Evolutionary conservation across 2,888 invertebrate genomes (phyloP).

Genomic region (Pristionchus maxplancki): DNA sequence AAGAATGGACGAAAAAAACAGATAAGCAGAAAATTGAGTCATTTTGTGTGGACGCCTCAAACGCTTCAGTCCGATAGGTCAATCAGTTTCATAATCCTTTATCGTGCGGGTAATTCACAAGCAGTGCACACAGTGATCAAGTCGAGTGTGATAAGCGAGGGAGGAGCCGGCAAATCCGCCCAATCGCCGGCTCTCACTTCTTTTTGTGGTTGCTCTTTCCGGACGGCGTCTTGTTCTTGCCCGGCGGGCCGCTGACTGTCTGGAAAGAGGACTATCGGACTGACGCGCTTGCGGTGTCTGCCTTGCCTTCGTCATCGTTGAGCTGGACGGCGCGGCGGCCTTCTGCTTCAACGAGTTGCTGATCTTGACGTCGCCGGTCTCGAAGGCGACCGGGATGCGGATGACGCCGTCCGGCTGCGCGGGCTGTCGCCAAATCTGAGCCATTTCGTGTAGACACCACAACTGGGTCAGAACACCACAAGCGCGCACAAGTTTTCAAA

Average conservation of each 20-base stretch:
- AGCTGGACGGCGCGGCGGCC: neutral
- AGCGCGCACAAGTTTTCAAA: too few species aligned
- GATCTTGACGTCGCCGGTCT: neutral
- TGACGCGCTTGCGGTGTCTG: too few species aligned
- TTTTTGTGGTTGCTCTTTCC: too few species aligned
- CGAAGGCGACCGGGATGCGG: constrained; percentile 15
- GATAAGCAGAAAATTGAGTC: too few species aligned
- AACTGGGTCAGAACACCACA: too few species aligned
- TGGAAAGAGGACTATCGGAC: too few species aligned
- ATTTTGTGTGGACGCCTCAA: too few species aligned
- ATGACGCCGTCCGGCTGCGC: neutral
- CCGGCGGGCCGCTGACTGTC: neutral
- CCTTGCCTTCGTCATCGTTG: neutral
- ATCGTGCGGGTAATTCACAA: constrained; percentile 19
- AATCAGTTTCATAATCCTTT: constrained; percentile 24
- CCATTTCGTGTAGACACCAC: neutral
- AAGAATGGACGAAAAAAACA: too few species aligned
- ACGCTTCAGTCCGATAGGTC: too few species aligned
- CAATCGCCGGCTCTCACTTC: constrained; percentile 19
- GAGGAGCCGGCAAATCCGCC: neutral
- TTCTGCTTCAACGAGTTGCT: neutral
- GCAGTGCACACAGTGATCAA: neutral
- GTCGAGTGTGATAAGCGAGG: neutral
- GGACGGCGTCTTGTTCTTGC: neutral
- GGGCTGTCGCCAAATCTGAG: neutral